Conservation (phyloP, 1,140 invertebrate species). For the Micrasema longulum region DNA sequence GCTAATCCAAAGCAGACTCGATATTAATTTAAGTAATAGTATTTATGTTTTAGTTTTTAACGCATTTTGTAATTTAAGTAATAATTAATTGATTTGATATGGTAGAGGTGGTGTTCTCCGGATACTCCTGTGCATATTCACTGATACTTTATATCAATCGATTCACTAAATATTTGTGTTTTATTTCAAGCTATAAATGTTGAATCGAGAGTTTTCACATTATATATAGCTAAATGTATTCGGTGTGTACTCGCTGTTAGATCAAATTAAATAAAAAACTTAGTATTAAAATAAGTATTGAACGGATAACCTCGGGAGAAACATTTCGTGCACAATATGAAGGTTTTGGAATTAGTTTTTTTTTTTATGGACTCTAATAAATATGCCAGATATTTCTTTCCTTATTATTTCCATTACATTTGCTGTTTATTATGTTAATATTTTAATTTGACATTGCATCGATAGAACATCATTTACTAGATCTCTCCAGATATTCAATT, state of each 20-base stretch:
- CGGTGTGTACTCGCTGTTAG: conserved; percentile 32
- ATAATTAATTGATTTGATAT: conserved; percentile 25
- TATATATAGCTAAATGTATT: conserved; percentile 31
- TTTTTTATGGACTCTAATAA: background rate
- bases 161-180: background rate
- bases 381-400: too few species aligned
- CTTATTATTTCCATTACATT: too few species aligned
- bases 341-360: background rate
- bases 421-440: too few species aligned
- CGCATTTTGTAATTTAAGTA: conserved; percentile 27
- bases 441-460: background rate
- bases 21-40: conserved; percentile 16
- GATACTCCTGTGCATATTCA: background rate
- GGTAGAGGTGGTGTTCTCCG: background rate
- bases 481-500: conserved; percentile 19
- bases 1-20: conserved; percentile 39
- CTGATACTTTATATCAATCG: background rate
- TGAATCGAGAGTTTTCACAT: conserved; percentile 9
- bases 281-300: conserved; percentile 10
- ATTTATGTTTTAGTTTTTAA: conserved; percentile 30
- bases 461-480: conserved; percentile 19
- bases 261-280: conserved; percentile 20
- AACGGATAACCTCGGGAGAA: background rate
- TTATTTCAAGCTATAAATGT: conserved; percentile 1
- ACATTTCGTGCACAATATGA: conserved; percentile 22